phyloP scores from a whole-genome alignment of 2,888 invertebrate species.

The Myopa testacea region DNA sequence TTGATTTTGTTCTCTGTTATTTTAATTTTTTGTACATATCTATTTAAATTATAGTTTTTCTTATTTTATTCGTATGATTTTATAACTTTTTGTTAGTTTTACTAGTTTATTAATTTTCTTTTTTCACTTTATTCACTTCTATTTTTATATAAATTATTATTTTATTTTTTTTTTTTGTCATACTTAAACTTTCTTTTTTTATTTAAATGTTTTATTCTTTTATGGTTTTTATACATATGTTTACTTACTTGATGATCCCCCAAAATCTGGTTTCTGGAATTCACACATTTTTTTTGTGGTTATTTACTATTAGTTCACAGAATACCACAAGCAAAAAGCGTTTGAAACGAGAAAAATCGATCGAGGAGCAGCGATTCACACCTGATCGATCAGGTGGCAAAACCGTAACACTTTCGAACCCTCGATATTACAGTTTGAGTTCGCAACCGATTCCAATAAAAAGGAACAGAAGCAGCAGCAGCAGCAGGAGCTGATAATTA shows the following conservation, averaged over 20 bases:
- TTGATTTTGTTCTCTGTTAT: too few species aligned
- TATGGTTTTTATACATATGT: background rate
- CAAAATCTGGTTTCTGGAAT: conserved; percentile 46
- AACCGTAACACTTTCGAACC: conserved; percentile 1
- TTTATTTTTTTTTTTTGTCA: too few species aligned
- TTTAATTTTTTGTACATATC: too few species aligned
- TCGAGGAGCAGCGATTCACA: background rate
- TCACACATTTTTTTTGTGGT: conserved; percentile 48
- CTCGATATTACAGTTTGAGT: background rate
- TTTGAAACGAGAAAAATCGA: background rate
- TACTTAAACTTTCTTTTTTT: too few species aligned
- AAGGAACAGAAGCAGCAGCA: background rate
- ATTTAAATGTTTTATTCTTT: too few species aligned
- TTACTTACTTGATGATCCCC: conserved; percentile 45
- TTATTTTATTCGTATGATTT: background rate
- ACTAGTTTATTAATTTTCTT: background rate
- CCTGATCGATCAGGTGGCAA: background rate
- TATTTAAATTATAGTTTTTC: too few species aligned
- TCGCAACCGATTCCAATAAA: background rate
- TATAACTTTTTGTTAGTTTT: background rate
- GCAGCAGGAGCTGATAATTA: background rate
- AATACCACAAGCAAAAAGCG: background rate
- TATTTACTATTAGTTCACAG: background rate
- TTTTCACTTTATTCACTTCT: conserved; percentile 1
- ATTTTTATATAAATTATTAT: conserved; percentile 23